Base-by-base conservation (phyloP, 2,888 invertebrate genomes). In the Crepidodera aurea region DNA sequence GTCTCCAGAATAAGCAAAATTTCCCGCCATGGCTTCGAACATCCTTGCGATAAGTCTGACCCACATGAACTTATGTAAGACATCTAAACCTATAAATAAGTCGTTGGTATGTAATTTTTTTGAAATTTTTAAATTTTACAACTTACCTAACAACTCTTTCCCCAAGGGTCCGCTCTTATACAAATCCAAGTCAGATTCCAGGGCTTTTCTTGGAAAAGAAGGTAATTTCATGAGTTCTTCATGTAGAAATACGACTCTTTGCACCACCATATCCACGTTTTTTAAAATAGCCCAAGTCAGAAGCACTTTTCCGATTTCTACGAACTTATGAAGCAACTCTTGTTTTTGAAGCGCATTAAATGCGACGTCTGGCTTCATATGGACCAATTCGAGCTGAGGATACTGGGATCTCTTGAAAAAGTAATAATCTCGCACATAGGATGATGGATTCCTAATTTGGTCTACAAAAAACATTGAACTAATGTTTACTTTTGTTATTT, bases 21-120 rank as follows among this genome's bases (percentile, higher is more conserved):
- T 96, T 1, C 96, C 96, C 1, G 96, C 95, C 96, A 98, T 98
- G 0, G 96, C 96, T 82, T 95, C 95, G 77, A 98, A 98, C 96
- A 98, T 96, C 48, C 96, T 88, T 0, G 95, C 93, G 75, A 98
- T 96, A 29, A 98, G 83, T 67, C 96, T 91, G 1, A 97, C 95
- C 99, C 99, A 99, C 89, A 96, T 96, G 76, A 97, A 96, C 81
- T 99, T 99, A 81, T 99, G 99, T 66, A 98, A 84, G 0, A 98
- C 95, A 79, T 99, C 99, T 69, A 99, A 82, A 1, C 97, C 97
- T 57, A 18, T 32, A 46, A 50, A n/a, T 29, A 42, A 25, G 1
- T 1, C 19, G 22, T 6, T 42, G n/a, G n/a, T n/a, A n/a, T n/a
- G n/a, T n/a, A 2, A 1, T 13, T 2, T 2, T 39, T 39, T 39